These are phyloP conservation scores for Microplitis mediator DNA, from an alignment of 1,140 invertebrate species.

Conservation along the genomic window DNA sequence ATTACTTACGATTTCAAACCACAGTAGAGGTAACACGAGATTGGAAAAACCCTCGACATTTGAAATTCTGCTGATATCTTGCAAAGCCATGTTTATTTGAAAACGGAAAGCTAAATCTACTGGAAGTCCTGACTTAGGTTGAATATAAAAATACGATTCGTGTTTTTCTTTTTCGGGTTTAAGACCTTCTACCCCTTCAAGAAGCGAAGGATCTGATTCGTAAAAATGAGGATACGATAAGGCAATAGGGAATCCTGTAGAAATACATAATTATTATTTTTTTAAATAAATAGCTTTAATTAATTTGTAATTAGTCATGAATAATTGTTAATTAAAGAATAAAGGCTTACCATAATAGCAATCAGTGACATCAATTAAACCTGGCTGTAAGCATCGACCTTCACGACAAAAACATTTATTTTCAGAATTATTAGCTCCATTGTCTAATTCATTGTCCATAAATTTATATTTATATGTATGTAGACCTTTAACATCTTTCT, in stretches of 20 bases:
- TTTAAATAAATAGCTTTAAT: neutral
- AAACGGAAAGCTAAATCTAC: slow-evolving; percentile 75
- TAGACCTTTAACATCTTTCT: slow-evolving; percentile 65
- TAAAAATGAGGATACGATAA: slow-evolving; percentile 90
- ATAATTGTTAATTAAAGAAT: too few relatives aligned
- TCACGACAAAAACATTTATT: slow-evolving; percentile 81
- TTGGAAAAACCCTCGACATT: slow-evolving; percentile 70
- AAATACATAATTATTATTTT: neutral
- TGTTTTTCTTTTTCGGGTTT: slow-evolving; percentile 71
- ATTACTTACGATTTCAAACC: slow-evolving; percentile 83
- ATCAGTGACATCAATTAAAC: slow-evolving; percentile 77
- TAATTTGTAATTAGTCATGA: neutral
- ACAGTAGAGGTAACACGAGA: slow-evolving; percentile 75
- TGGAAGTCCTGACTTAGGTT: slow-evolving; percentile 79
- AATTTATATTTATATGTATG: slow-evolving; percentile 73
- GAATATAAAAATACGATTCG: slow-evolving; percentile 72
- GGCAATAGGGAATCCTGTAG: slow-evolving; percentile 77
- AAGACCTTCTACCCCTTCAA: slow-evolving; percentile 73
- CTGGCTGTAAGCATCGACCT: slow-evolving; percentile 71
- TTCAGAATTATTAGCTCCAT: slow-evolving; percentile 70
- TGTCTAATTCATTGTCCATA: slow-evolving; percentile 76
- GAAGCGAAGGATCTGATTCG: slow-evolving; percentile 70
- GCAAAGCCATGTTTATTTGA: slow-evolving; percentile 83
- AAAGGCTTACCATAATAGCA: slow-evolving; percentile 73
- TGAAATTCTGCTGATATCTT: slow-evolving; percentile 68